A percentile compares a stretch with the other conserved stretches of the same genome.
These are phyloP conservation scores for Sardinella longiceps DNA, from an alignment of 2,797 vertebrate species.

Conservation along the genomic window DNA sequence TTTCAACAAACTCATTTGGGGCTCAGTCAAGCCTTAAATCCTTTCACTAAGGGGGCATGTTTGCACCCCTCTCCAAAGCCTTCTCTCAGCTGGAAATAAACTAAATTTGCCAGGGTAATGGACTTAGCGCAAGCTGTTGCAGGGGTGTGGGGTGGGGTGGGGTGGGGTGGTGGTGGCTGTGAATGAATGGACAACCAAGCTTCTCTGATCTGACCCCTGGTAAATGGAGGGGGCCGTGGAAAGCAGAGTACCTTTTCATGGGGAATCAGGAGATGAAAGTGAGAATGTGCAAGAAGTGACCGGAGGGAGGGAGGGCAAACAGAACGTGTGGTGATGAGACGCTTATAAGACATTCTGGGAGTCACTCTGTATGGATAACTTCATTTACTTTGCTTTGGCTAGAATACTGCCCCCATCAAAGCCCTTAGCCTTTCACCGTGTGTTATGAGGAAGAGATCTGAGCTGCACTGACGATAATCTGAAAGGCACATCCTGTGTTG, in stretches of 20 bases:
- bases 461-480: not conserved
- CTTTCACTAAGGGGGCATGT: constrained; percentile 67
- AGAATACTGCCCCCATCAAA: constrained; percentile 52
- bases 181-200: constrained; percentile 62
- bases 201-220: constrained; percentile 70
- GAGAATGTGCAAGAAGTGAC: constrained; percentile 50
- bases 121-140: constrained; percentile 84
- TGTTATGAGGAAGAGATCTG: constrained; percentile 3
- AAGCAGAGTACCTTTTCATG: constrained; percentile 48
- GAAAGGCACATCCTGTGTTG: constrained; percentile 14
- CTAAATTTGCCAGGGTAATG: constrained; percentile 83
- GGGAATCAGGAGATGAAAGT: constrained; percentile 70
- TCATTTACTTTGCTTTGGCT: constrained; percentile 61
- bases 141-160: constrained; percentile 57
- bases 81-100: constrained; percentile 74
- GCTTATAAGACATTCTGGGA: constrained; percentile 43
- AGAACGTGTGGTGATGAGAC: constrained; percentile 43
- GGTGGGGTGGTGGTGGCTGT: not conserved
- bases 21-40: constrained; percentile 80
- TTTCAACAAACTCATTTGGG: constrained; percentile 84
- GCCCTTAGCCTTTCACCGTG: constrained; percentile 7
- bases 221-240: constrained; percentile 48
- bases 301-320: constrained; percentile 25
- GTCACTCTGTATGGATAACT: constrained; percentile 55
- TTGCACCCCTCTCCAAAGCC: constrained; percentile 67